Conservation (phyloP, 2,113 vertebrate species). For the Harpagus bidentatus region DNA sequence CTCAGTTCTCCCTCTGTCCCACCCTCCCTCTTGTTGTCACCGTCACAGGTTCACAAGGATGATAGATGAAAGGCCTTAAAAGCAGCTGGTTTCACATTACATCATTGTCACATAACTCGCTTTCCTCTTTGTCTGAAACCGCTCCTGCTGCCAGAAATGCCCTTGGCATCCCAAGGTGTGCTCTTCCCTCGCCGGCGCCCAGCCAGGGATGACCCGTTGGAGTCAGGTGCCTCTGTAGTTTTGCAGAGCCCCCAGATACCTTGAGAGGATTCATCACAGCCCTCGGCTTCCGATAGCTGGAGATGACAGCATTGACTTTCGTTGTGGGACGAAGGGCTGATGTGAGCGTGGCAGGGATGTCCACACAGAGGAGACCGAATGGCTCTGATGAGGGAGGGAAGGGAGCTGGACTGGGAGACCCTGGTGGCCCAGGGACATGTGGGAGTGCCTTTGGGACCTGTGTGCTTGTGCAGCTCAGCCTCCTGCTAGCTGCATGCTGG, state of each 20-base stretch:
- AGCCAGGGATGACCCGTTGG: not conserved
- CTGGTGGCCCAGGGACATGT: not conserved
- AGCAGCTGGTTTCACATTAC: conserved; percentile 46
- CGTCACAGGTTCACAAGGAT: conserved; percentile 27
- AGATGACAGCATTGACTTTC: not conserved
- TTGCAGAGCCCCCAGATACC: not conserved
- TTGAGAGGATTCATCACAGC: not conserved
- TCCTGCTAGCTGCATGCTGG: not conserved
- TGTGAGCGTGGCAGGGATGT: not conserved
- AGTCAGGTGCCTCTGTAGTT: not conserved
- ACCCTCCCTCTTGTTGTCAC: conserved; percentile 6
- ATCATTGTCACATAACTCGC: conserved; percentile 32
- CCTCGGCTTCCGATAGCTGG: not conserved
- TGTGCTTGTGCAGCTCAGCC: not conserved
- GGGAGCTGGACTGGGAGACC: not conserved
- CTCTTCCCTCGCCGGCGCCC: accelerated
- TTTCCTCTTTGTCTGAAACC: not conserved
- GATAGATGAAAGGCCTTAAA: conserved; percentile 57
- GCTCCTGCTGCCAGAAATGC: not conserved
- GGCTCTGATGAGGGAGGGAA: not conserved
- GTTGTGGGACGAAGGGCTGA: accelerated
- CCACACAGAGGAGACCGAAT: not conserved
- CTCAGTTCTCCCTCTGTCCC: not conserved
- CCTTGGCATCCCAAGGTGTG: conserved; percentile 28
- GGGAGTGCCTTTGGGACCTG: not conserved